Conservation (phyloP, 2,888 invertebrate species). For the Drosophila robusta region DNA sequence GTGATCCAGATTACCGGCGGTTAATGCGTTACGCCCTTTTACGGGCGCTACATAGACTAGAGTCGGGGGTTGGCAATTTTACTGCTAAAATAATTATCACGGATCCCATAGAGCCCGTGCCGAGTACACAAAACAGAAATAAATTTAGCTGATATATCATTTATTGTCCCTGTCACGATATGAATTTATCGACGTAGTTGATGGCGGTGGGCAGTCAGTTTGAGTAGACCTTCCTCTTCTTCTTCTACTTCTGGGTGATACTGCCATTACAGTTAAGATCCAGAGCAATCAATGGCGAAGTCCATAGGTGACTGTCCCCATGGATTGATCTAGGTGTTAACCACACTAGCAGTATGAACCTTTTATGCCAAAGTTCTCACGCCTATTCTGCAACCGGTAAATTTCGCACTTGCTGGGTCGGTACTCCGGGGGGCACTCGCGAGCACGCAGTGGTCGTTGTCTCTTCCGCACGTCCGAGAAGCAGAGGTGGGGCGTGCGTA, state of each 20-base stretch:
- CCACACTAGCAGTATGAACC: background rate
- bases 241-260: too few species aligned
- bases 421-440: background rate
- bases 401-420: conserved; percentile 1
- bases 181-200: background rate
- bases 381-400: background rate
- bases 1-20: conserved; percentile 24
- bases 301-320: background rate
- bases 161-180: background rate
- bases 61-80: conserved; percentile 18
- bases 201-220: too few species aligned
- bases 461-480: conserved; percentile 52
- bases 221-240: too few species aligned
- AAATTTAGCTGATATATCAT: background rate
- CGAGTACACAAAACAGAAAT: background rate
- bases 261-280: background rate
- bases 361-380: background rate
- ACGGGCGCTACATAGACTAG: conserved; percentile 34
- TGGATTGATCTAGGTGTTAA: background rate
- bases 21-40: conserved; percentile 48
- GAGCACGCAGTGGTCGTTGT: background rate
- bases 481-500: conserved; percentile 48
- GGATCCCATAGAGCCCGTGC: background rate
- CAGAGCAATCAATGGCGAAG: conserved; percentile 2
- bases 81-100: conserved; percentile 30